Evolutionary conservation across 1,140 invertebrate species (phyloP), one percentile per base, ranked within the genome.

Genomic region (Anadara kagoshimensis): DNA sequence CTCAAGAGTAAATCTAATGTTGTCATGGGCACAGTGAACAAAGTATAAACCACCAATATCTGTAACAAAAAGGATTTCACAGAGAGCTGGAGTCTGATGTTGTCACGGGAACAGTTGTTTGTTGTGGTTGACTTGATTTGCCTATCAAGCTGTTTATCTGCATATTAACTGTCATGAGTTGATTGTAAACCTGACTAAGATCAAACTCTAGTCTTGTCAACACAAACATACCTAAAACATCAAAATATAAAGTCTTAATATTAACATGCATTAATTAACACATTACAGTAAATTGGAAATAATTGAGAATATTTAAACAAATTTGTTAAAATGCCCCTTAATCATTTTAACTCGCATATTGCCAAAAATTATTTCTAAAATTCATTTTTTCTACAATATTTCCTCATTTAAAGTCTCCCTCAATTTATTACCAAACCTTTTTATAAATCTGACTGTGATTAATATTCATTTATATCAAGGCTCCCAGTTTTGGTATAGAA

Each of bases 101-200:
- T 22, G 51, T 49, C 14, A 29, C 43, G 14, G 59, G 44, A 36
- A 44, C 47, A 53, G 29, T 7, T 36, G 29, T 36, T 53, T 56
- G 14, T 61, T 47, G 14, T 58, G 57, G 1, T 57, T 59, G 14
- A 61, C 41, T 18, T 51, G 36, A 18, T 69, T 69, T 18, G 49
- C 47, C 47, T 61, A 63, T 59, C 69, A 75, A 16, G 61, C 67
- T 16, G 71, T 36, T 45, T 51, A 87, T 78, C 87, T 93, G 92
- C 79, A 93, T 92, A 64, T 93, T 92, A 70, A 92, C 91, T 80
- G 93, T 92, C 90, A 93, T 92, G 57, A 94, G 83, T 84, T 91
- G 91, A 53, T 90, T 90, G 79, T 93, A 92, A 49, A 93, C 91
- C 66, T 93, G 92, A 4, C 90, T 90, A 75, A 94, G 89, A 83